A percentile compares a stretch with the other conserved stretches of the same genome.
phyloP scores from a whole-genome alignment of 2,888 invertebrate species.

The Pollenia amentaria region DNA sequence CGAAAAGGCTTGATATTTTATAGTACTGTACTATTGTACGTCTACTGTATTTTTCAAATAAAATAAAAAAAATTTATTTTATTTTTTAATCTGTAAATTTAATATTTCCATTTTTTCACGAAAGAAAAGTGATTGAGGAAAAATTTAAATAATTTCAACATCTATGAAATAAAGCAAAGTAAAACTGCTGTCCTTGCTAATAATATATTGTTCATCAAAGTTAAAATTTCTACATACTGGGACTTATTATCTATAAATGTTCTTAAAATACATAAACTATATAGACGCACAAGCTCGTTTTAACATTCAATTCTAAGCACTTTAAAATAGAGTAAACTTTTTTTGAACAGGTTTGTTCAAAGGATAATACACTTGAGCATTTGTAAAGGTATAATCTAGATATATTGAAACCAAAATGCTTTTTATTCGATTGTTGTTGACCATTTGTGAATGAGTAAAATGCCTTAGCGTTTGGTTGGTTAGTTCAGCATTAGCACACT shows the following conservation, averaged over 20 bases:
- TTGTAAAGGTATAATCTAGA: constrained; percentile 69
- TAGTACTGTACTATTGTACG: no score
- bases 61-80: no score
- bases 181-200: no score
- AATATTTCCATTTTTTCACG: no score
- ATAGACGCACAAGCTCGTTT: constrained; percentile 16
- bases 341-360: constrained; percentile 67
- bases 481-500: constrained; percentile 64
- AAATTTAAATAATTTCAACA: no score
- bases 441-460: constrained; percentile 60
- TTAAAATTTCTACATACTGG: neutral
- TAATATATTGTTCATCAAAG: no score
- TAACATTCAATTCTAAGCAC: constrained; percentile 48
- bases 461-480: constrained; percentile 58
- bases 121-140: no score
- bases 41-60: no score
- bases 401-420: constrained; percentile 63
- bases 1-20: no score
- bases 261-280: constrained; percentile 2
- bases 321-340: constrained; percentile 56
- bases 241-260: neutral
- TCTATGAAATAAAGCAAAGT: no score
- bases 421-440: constrained; percentile 69
- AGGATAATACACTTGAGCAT: constrained; percentile 70
- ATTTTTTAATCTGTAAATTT: no score